Conservation (phyloP, 2,888 invertebrate species). For the Tetheella fluctuosa region DNA sequence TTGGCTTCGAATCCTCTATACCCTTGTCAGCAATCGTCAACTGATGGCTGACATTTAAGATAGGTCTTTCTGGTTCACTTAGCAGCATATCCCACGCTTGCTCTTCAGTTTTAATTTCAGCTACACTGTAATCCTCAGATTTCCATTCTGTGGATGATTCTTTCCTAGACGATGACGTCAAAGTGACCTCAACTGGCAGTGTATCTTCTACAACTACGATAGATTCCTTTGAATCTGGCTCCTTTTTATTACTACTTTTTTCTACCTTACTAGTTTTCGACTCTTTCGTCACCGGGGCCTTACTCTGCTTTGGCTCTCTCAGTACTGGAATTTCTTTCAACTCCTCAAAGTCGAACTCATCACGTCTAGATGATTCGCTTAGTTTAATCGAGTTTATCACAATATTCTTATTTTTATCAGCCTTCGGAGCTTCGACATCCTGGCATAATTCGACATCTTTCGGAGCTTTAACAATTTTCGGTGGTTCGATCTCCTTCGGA, state of each 20-base stretch:
- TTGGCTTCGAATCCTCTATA: slow-evolving; percentile 61
- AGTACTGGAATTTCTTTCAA: slow-evolving; percentile 11
- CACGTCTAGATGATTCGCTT: background rate
- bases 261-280: slow-evolving; percentile 6
- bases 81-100: slow-evolving; percentile 77
- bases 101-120: slow-evolving; percentile 67
- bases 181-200: slow-evolving; percentile 22
- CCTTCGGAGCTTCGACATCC: background rate
- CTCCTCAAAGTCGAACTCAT: slow-evolving; percentile 7
- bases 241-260: slow-evolving; percentile 12
- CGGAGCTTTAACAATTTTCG: background rate
- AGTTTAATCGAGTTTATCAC: background rate
- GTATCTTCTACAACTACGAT: slow-evolving; percentile 20
- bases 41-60: slow-evolving; percentile 37
- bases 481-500: background rate
- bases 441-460: background rate
- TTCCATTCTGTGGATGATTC: slow-evolving; percentile 33
- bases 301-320: slow-evolving; percentile 9
- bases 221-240: slow-evolving; percentile 19
- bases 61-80: slow-evolving; percentile 59
- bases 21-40: slow-evolving; percentile 21
- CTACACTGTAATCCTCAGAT: slow-evolving; percentile 19
- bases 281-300: slow-evolving; percentile 5
- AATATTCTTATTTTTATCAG: slow-evolving; percentile 3
- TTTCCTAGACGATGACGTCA: slow-evolving; percentile 35